Percentiles rank a stretch among this genome's conserved stretches.
These are phyloP conservation scores for Armadillidium nasatum DNA, from an alignment of 1,140 invertebrate species.

Conservation along the genomic window DNA sequence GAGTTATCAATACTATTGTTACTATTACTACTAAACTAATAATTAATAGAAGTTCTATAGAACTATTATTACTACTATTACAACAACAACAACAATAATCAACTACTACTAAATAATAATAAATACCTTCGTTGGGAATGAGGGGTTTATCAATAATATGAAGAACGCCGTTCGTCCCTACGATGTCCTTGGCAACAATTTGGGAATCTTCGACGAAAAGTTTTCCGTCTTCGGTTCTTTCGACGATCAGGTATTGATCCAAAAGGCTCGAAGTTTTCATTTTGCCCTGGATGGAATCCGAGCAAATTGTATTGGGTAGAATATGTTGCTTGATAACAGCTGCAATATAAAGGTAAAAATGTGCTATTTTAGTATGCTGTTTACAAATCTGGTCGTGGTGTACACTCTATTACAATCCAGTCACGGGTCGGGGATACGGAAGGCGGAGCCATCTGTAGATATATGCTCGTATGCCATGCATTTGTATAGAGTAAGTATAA, in stretches of 20 bases:
- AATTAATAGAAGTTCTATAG: no score
- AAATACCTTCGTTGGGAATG: constrained; percentile 51
- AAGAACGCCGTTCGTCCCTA: constrained; percentile 58
- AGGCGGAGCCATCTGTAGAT: no score
- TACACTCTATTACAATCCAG: no score
- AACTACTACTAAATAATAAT: no score
- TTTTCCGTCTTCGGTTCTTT: constrained; percentile 53
- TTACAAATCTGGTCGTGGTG: not conserved
- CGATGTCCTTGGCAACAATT: constrained; percentile 52
- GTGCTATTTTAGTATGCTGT: no score
- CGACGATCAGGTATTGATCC: constrained; percentile 54
- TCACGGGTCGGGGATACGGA: no score
- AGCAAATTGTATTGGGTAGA: constrained; percentile 62
- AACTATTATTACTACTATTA: no score
- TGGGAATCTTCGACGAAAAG: constrained; percentile 53
- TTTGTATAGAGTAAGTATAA: no score
- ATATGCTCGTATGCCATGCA: no score
- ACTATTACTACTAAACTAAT: no score
- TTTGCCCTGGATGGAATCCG: constrained; percentile 56
- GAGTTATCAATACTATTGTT: no score
- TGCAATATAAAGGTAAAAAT: constrained; percentile 50
- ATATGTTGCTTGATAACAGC: constrained; percentile 60
- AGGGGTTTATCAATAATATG: constrained; percentile 56
- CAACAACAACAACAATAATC: no score
- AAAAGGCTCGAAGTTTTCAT: constrained; percentile 57